Conservation (phyloP, 2,113 vertebrate genomes). For the Neogobius melanostomus region DNA sequence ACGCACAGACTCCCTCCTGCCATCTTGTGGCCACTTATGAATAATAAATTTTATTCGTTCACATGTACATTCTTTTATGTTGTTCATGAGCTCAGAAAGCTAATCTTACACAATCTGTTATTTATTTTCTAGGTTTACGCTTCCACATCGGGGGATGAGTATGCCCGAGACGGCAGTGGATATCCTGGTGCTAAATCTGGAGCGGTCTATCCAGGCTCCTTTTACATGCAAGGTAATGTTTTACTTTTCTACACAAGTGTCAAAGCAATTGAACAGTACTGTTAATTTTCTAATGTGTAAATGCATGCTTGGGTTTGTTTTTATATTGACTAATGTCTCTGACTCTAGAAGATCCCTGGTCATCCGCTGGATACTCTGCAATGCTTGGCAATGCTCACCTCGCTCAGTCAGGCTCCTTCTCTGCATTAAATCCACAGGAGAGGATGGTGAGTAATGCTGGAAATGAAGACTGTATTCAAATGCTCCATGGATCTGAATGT, state of each 20-base stretch:
- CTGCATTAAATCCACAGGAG: constrained; percentile 90
- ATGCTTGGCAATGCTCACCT: constrained; percentile 90
- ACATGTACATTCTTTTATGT: not conserved
- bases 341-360: constrained; percentile 85
- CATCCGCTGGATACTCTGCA: constrained; percentile 85
- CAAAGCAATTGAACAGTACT: not conserved
- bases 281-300: not conserved
- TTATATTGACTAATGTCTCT: constrained; percentile 44
- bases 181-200: constrained; percentile 86
- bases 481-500: not conserved
- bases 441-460: constrained; percentile 84
- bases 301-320: not conserved
- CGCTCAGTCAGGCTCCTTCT: constrained; percentile 83
- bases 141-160: constrained; percentile 93
- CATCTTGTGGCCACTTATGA: constrained; percentile 65
- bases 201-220: constrained; percentile 88
- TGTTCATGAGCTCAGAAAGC: not conserved
- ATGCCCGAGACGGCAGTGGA: constrained; percentile 83
- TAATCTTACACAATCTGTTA: not conserved
- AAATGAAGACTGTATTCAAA: not conserved
- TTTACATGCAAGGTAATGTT: constrained; percentile 91
- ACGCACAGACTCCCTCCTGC: constrained; percentile 60
- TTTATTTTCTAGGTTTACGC: constrained; percentile 87
- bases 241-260: not conserved
- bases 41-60: constrained; percentile 14